Percentiles rank a stretch among this genome's conserved stretches.
Conservation (phyloP, 1,140 invertebrate genomes). For the Diprion similis region DNA sequence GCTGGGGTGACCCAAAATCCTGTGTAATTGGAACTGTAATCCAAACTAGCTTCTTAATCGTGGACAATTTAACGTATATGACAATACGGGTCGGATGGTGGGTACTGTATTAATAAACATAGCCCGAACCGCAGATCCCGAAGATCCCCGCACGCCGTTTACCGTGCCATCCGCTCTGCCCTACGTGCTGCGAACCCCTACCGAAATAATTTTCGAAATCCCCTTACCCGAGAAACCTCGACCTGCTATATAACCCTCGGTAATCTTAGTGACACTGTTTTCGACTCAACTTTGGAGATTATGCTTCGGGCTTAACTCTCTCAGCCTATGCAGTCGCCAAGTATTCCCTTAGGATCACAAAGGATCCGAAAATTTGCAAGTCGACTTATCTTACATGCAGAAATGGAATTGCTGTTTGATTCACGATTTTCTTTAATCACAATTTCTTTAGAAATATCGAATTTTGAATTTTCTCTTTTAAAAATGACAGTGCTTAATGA, state of each 20-base stretch:
- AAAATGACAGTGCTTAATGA: too few species aligned
- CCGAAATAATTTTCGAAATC: conserved; percentile 8
- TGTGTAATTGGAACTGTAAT: conserved; percentile 5
- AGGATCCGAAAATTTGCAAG: too few species aligned
- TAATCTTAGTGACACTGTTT: conserved; percentile 31
- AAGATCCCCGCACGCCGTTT: neutral
- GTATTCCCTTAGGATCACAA: neutral
- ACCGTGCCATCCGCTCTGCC: neutral
- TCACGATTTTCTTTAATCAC: too few species aligned
- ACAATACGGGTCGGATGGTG: neutral
- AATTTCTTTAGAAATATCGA: too few species aligned
- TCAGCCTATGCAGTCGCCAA: neutral
- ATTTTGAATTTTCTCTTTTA: too few species aligned
- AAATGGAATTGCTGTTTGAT: too few species aligned
- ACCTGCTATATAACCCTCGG: neutral
- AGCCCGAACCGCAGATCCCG: neutral
- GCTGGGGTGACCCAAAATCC: neutral
- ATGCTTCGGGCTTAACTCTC: conserved; percentile 28
- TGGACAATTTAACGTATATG: neutral
- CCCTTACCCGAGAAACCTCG: neutral
- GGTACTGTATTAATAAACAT: conserved; percentile 1
- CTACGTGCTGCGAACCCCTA: neutral
- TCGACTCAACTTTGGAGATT: conserved; percentile 22
- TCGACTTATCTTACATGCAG: too few species aligned
- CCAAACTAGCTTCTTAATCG: conserved; percentile 2